Conservation (phyloP, 2,888 invertebrate genomes). For the Epinotia brunnichana region DNA sequence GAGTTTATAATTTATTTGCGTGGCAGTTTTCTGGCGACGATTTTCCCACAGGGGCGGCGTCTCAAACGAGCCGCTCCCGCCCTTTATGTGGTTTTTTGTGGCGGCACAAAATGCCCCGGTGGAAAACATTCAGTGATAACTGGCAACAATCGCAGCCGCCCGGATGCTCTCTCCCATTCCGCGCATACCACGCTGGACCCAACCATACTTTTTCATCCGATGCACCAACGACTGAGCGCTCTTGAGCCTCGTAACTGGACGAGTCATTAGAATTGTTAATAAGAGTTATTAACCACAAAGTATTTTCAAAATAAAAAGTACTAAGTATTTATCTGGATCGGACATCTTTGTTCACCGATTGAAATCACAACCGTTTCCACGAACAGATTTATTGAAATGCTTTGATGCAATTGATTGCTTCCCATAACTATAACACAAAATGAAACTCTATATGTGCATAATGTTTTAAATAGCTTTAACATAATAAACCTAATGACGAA, state of each 20-base stretch:
- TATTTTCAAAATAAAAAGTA: conserved; percentile 41
- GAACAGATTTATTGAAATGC: conserved; percentile 26
- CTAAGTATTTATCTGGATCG: conserved; percentile 17
- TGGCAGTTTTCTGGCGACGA: conserved; percentile 82
- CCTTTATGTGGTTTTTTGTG: conserved; percentile 83
- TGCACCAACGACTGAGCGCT: conserved; percentile 62
- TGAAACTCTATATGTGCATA: neutral
- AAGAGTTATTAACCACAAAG: conserved; percentile 49
- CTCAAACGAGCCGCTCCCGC: conserved; percentile 82
- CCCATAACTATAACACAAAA: neutral
- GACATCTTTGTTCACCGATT: conserved; percentile 22
- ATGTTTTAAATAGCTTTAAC: neutral
- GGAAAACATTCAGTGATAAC: conserved; percentile 84
- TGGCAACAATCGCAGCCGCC: conserved; percentile 83
- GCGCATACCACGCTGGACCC: conserved; percentile 76
- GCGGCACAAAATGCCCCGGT: conserved; percentile 80
- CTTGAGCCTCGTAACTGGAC: conserved; percentile 61
- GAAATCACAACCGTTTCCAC: conserved; percentile 16
- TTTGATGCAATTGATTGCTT: neutral
- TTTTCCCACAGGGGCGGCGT: conserved; percentile 83
- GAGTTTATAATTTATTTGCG: conserved; percentile 83
- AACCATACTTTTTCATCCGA: conserved; percentile 79
- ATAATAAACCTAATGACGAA: neutral
- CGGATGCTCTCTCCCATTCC: conserved; percentile 82
- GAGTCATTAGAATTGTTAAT: conserved; percentile 51